Base-by-base conservation (phyloP, 2,797 vertebrate species). In the Lepilemur ruficaudatus region DNA sequence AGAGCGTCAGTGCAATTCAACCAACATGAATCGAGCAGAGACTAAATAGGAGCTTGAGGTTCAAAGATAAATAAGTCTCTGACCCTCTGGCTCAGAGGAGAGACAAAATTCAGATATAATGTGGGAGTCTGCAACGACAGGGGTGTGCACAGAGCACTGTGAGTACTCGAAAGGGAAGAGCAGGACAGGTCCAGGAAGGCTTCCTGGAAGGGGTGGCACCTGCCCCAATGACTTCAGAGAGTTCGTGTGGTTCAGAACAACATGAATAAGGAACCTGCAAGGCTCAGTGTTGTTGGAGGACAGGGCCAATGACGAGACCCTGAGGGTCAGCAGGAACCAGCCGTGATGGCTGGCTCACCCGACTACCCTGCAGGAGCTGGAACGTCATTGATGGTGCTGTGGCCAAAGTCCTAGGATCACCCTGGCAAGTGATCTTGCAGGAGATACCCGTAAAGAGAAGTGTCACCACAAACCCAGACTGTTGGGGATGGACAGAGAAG, bases 261-360 rank as follows among this genome's bases (percentile, higher is more conserved):
- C 17, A 1, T 15, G 35, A 57, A 12, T 0, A 0, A 43, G 52
- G 18, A 55, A 4, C 14, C 14, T 0, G 14, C 7, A 8, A 13
- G 8, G 46, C 35, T 43, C 35, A 7, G 22, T 17, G 38, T 28
- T 20, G 11, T 2, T 46, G 57, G 76, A 46, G n/a, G 22, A 1
- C 1, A 0, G 57, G 13, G 20, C 20, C 76, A 17, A 15, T 1
- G 1, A 15, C 1, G 2, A n/a, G 48, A 35, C 65, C 14, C 85
- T 20, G 17, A 9, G 7, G 1, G 41, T 6, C 41, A 13, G 7
- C 12, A 35, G 52, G 67, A 28, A 17, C 9, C 3, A 41, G 69
- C 55, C 17, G 0, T 4, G 41, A 17, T 52, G 89, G 67, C 93
- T 28, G 32, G 12, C n/a, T 9, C 1, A 1, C 52, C 52, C 3